Evolutionary conservation across 2,888 invertebrate species (phyloP).

Genomic region (Lypha dubia): DNA sequence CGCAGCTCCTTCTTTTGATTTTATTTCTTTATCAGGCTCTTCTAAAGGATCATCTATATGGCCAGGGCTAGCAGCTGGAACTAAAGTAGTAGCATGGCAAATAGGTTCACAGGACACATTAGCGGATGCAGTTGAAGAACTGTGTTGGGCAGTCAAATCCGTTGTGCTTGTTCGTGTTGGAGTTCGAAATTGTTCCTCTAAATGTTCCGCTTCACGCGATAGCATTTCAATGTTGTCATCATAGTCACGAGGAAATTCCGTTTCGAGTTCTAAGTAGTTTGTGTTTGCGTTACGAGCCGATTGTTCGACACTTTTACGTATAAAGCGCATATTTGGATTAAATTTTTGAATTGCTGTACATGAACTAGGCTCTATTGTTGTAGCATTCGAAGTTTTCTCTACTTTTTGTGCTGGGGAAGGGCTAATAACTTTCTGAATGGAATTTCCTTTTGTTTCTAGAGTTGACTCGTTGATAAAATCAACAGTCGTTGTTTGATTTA

Average conservation of each 20-base stretch:
- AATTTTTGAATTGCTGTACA: constrained; percentile 75
- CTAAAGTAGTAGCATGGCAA: not conserved
- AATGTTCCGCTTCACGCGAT: constrained; percentile 83
- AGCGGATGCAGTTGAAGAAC: constrained; percentile 55
- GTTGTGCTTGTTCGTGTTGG: constrained; percentile 72
- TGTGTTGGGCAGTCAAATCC: constrained; percentile 49
- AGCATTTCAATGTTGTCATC: constrained; percentile 83
- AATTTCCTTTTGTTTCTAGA: constrained; percentile 32
- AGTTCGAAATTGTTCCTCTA: constrained; percentile 82
- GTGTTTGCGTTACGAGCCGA: constrained; percentile 79
- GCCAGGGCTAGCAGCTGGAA: not conserved
- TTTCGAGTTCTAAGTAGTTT: constrained; percentile 81
- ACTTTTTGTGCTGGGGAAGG: constrained; percentile 42
- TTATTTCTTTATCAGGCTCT: constrained; percentile 26
- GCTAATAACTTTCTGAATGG: constrained; percentile 28
- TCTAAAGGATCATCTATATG: not conserved
- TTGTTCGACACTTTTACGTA: constrained; percentile 82
- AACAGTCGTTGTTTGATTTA: constrained; percentile 9
- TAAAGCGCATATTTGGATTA: constrained; percentile 81
- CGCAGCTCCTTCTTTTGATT: constrained; percentile 67
- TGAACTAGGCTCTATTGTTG: constrained; percentile 58
- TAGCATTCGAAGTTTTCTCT: constrained; percentile 26
- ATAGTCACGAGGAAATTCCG: constrained; percentile 83
- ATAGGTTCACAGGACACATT: constrained; percentile 38
- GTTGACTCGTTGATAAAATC: constrained; percentile 31